Percentiles rank a stretch among this genome's conserved stretches.
Conservation (phyloP, 1,140 invertebrate genomes). For the Zaprionus ornatus region DNA sequence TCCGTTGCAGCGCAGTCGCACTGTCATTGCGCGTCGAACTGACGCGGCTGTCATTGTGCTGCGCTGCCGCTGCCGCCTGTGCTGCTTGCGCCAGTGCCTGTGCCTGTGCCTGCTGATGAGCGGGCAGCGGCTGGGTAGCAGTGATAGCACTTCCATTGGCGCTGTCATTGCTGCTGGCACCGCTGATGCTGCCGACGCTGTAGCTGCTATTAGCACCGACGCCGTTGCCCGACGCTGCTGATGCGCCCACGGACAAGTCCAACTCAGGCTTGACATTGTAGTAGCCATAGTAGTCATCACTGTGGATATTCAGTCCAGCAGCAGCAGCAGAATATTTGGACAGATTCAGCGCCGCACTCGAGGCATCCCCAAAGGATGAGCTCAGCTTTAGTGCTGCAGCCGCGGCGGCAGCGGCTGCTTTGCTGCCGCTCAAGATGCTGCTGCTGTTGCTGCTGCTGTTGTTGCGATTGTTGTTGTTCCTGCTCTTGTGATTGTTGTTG, state of each 20-base stretch:
- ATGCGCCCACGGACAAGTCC: slow-evolving; percentile 59
- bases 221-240: slow-evolving; percentile 26
- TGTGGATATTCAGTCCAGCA: slow-evolving; percentile 52
- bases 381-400: slow-evolving; percentile 44
- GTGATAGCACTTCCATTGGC: not conserved
- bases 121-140: slow-evolving; percentile 55
- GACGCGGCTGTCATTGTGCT: slow-evolving; percentile 76
- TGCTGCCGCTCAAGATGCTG: slow-evolving; percentile 48
- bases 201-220: slow-evolving; percentile 12
- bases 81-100: slow-evolving; percentile 24
- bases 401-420: slow-evolving; percentile 28
- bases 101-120: slow-evolving; percentile 59
- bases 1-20: slow-evolving; percentile 43
- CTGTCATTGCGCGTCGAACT: slow-evolving; percentile 74
- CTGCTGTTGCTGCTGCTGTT: slow-evolving; percentile 58
- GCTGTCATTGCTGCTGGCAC: not conserved
- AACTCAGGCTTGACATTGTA: slow-evolving; percentile 76
- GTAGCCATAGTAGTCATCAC: slow-evolving; percentile 70
- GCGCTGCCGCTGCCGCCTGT: slow-evolving; percentile 8
- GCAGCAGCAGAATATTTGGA: slow-evolving; percentile 63
- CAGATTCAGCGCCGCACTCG: slow-evolving; percentile 68
- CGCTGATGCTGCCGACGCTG: slow-evolving; percentile 9
- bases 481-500: slow-evolving; percentile 54
- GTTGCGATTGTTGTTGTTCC: slow-evolving; percentile 56
- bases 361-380: slow-evolving; percentile 64